Evolutionary conservation across 2,888 invertebrate species (phyloP).

Genomic region (Leucoptera coffeella): DNA sequence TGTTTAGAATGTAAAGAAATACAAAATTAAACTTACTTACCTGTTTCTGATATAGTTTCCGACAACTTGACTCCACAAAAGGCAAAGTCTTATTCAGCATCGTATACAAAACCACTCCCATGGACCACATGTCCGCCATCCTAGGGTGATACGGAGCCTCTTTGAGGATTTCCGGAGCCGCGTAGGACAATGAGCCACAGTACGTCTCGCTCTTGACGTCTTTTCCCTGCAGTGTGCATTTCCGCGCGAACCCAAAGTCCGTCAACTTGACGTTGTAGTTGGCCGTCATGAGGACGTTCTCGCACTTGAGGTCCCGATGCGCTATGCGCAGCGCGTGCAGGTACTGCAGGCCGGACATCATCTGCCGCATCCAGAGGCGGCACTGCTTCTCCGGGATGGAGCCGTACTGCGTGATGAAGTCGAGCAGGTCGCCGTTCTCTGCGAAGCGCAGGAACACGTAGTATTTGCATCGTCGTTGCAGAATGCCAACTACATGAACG

Average conservation of each 20-base stretch:
- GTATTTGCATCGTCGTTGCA: constrained; percentile 63
- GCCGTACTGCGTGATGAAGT: constrained; percentile 64
- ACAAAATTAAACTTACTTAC: constrained; percentile 6
- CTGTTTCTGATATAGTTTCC: constrained; percentile 59
- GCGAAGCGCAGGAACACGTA: constrained; percentile 73
- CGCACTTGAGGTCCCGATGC: constrained; percentile 79
- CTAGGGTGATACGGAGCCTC: constrained; percentile 69
- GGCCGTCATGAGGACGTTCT: constrained; percentile 66
- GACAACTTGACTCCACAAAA: constrained; percentile 71
- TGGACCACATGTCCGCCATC: constrained; percentile 73
- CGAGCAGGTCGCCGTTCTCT: constrained; percentile 73
- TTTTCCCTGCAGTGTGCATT: constrained; percentile 21
- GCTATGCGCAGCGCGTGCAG: constrained; percentile 68
- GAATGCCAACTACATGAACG: constrained; percentile 69
- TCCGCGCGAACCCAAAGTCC: constrained; percentile 75
- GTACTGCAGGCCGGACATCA: constrained; percentile 62
- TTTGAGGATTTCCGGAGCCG: constrained; percentile 68
- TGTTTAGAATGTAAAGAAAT: background rate
- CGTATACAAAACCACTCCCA: constrained; percentile 73
- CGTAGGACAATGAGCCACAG: constrained; percentile 85
- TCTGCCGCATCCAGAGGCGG: constrained; percentile 65
- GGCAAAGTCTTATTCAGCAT: constrained; percentile 81
- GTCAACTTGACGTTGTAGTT: constrained; percentile 74
- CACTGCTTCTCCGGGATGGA: constrained; percentile 62
- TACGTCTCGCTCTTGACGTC: constrained; percentile 68